phyloP scores from a whole-genome alignment of 37 sponge, comb jelly and placozoan genomes.

The Diacarnus erythraeanus region DNA sequence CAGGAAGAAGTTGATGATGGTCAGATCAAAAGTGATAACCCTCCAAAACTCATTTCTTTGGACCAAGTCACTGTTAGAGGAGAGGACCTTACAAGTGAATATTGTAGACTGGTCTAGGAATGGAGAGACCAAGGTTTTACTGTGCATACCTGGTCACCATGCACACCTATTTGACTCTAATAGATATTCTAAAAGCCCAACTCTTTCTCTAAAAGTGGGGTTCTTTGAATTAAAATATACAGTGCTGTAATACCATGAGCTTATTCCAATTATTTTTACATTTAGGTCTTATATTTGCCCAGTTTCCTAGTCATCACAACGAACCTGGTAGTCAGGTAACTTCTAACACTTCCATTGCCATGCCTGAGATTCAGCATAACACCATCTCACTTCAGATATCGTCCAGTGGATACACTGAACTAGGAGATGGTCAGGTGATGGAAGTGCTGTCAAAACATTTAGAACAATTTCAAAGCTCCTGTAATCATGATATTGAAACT shows the following conservation, averaged over 20 bases:
- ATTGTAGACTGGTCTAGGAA: background rate
- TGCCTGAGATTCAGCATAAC: too few relatives aligned
- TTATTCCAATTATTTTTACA: background rate
- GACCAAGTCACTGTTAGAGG: conserved; percentile 68
- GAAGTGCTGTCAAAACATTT: conserved; percentile 25
- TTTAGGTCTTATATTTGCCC: conserved; percentile 38
- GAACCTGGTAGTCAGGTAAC: background rate
- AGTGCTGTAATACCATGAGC: too few relatives aligned
- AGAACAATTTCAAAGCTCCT: background rate
- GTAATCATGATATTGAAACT: background rate
- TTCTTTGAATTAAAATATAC: too few relatives aligned
- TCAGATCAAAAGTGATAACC: background rate
- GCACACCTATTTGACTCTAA: too few relatives aligned
- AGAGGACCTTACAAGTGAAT: conserved; percentile 72
- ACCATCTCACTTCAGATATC: background rate
- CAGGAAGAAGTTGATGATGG: background rate
- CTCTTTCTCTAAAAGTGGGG: too few relatives aligned
- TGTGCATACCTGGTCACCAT: too few relatives aligned
- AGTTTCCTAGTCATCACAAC: conserved; percentile 6
- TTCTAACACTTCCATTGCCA: background rate
- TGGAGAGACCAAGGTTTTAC: too few relatives aligned
- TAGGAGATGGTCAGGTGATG: conserved; percentile 67
- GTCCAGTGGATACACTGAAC: conserved; percentile 15
- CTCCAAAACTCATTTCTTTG: conserved; percentile 20
- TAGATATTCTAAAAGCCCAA: too few relatives aligned